phyloP scores from a whole-genome alignment of 2,113 vertebrate species.

The Protobothrops mucrosquamatus region DNA sequence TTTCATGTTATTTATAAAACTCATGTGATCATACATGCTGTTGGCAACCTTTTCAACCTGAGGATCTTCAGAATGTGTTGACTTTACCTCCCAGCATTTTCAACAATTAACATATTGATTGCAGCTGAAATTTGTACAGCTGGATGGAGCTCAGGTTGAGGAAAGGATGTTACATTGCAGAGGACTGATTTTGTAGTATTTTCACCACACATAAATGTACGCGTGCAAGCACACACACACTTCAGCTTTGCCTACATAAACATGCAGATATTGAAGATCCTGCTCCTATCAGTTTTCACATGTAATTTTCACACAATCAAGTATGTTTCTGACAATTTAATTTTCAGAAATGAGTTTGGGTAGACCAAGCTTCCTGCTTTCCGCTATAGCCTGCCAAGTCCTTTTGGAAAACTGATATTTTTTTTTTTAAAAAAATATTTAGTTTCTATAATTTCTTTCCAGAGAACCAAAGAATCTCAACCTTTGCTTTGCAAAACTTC shows the following conservation, averaged over 20 bases:
- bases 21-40: not conserved
- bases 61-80: not conserved
- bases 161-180: constrained; percentile 19
- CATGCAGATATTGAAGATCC: not conserved
- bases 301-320: not conserved
- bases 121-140: not conserved
- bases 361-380: not conserved
- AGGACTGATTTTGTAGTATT: not conserved
- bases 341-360: not conserved
- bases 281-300: not conserved
- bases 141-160: not conserved
- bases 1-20: not conserved
- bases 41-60: not conserved
- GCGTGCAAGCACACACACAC: not conserved
- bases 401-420: not conserved
- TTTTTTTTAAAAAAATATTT: no score
- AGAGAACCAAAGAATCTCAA: constrained; percentile 25
- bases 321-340: not conserved
- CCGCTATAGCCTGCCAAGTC: not conserved
- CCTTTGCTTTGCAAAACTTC: constrained; percentile 32
- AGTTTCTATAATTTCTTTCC: not conserved
- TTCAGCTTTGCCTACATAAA: not conserved
- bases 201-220: not conserved
- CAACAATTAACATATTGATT: not conserved
- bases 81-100: not conserved